Conservation (phyloP, 2,113 vertebrate genomes). For the Aptenodytes patagonicus region DNA sequence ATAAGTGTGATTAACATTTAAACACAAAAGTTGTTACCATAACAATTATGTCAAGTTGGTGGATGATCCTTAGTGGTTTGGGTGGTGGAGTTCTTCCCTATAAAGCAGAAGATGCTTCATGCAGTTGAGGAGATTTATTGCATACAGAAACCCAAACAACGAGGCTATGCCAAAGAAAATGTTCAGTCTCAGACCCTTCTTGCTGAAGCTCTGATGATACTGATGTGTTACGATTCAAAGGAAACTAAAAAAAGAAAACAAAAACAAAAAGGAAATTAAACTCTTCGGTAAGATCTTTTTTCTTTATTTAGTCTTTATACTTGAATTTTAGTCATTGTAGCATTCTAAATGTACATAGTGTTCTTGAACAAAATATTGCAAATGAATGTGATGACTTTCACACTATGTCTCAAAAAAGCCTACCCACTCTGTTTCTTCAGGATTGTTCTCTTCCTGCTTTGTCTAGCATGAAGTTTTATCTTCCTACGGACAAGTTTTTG, state of each 20-base stretch:
- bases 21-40: background rate
- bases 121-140: conserved; percentile 30
- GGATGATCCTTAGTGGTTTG: conserved; percentile 38
- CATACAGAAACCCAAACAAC: conserved; percentile 65
- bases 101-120: conserved; percentile 40
- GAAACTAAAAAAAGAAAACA: background rate
- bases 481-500: background rate
- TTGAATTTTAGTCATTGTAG: background rate
- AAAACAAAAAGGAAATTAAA: background rate
- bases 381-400: background rate
- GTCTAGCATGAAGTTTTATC: background rate
- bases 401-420: background rate
- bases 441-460: background rate
- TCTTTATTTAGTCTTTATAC: background rate
- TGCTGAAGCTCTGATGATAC: background rate
- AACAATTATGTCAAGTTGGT: background rate
- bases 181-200: conserved; percentile 2
- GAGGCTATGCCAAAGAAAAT: conserved; percentile 64
- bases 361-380: background rate
- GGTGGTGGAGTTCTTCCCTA: conserved; percentile 48
- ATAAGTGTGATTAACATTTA: conserved; percentile 53
- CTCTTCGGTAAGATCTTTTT: background rate
- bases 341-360: background rate
- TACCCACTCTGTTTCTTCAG: background rate
- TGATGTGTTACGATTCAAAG: background rate